Conservation (phyloP, 2,888 invertebrate species). For the Reticulitermes lucifugus region DNA sequence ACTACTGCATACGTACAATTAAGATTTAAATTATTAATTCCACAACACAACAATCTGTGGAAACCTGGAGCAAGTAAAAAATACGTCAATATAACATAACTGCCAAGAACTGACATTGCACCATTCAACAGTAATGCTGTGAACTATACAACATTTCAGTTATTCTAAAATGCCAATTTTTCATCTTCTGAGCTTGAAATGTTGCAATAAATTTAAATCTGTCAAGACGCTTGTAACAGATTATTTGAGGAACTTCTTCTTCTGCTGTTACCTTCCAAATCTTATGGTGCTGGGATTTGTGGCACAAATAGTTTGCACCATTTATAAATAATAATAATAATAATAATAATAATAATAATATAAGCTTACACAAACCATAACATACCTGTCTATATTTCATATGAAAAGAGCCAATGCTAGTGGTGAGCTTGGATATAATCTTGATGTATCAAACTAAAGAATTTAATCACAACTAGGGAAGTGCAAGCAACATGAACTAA, state of each 20-base stretch:
- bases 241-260: slow-evolving; percentile 18
- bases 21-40: slow-evolving; percentile 8
- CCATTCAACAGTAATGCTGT: background rate
- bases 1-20: slow-evolving; percentile 14
- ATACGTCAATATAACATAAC: slow-evolving; percentile 6
- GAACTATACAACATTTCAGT: background rate
- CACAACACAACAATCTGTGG: background rate
- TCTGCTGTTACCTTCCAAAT: background rate
- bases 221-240: background rate
- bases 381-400: background rate
- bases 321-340: background rate
- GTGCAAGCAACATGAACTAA: background rate
- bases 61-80: slow-evolving; percentile 3
- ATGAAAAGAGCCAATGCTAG: background rate
- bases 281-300: background rate
- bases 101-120: background rate
- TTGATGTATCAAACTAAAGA: background rate
- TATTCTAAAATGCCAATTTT: background rate
- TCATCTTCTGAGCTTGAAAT: slow-evolving; percentile 2
- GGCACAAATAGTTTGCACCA: background rate
- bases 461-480: background rate
- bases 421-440: background rate
- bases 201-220: background rate
- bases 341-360: background rate
- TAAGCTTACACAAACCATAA: background rate